These are phyloP conservation scores for Megaceryle alcyon DNA, from an alignment of 2,797 vertebrate genomes.

Conservation along the genomic window DNA sequence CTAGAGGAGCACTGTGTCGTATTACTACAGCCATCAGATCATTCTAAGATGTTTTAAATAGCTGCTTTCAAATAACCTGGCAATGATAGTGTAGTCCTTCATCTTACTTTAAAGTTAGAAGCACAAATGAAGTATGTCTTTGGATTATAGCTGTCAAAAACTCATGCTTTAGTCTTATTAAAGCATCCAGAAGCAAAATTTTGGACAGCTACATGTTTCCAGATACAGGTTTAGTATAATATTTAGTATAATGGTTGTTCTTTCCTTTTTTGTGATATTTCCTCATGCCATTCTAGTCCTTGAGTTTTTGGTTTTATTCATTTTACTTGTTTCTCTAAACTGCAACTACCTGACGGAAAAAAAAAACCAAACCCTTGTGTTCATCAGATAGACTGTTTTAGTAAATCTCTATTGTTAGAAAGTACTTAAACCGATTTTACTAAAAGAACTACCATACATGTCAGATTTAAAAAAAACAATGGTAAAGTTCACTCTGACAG, in stretches of 20 bases:
- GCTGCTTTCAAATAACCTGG: neutral
- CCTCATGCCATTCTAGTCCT: neutral
- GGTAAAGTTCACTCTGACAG: rapidly evolving
- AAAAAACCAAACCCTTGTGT: no score
- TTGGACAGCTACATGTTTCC: neutral
- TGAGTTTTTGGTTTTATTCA: neutral
- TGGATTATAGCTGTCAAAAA: neutral
- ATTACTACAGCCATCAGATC: neutral
- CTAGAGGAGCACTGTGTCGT: neutral
- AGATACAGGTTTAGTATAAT: neutral
- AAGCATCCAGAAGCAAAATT: neutral
- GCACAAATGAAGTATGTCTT: neutral
- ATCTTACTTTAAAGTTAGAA: neutral
- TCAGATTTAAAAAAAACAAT: neutral
- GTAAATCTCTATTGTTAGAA: neutral
- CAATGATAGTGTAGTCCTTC: neutral
- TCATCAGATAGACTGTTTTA: neutral
- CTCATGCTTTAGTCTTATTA: neutral
- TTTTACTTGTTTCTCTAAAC: neutral
- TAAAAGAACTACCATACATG: neutral
- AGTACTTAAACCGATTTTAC: neutral
- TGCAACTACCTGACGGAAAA: neutral
- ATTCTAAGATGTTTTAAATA: constrained; percentile 1
- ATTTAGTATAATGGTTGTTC: neutral
- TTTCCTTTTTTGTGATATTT: neutral